Base-by-base conservation (phyloP, 2,888 invertebrate genomes). In the Leucophora obtusa region DNA sequence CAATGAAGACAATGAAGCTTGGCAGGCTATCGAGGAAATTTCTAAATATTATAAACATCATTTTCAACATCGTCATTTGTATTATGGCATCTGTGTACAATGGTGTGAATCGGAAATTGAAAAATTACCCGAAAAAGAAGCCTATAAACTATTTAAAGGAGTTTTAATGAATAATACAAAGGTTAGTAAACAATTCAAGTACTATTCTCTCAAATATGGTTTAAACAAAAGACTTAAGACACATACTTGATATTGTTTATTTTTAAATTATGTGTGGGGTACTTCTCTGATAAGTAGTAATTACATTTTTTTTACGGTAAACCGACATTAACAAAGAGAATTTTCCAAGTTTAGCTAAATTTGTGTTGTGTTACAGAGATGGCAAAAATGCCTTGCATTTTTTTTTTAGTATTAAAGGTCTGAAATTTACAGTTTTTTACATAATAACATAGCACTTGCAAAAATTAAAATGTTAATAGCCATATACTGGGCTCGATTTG, bases 31-130 rank as follows among this genome's bases (percentile, higher is more conserved):
- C 59, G 83, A 80, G 43, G 86, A 86, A 65, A 85, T 88, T 60
- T 87, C 87, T 10, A 85, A 84, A 76, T 87, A 86, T 53, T 73
- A 85, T 50, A 85, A 85, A n/a, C 88, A 88, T 82, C 88, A 88
- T 77, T 89, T 88, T 17, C 85, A 89, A 65, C 88, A 88, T 83
- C 84, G 85, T 5, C 87, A 89, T 60, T 82, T 88, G 65, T 87
- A 88, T 74, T 88, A 85, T 71, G 88, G 89, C 9, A 81, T 89
- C 10, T 88, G 88, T 74, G 69, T 88, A 59, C 83, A 84, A 47
- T 84, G 85, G 73, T 88, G 88, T 69, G 84, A 87, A 68, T 47
- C 50, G 28, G 75, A 76, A 59, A 76, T 83, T 9, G 59, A 81
- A 21, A 65, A 75, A 38, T 63, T 88, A 58, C 72, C 78, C 7